Percentiles rank a stretch among this genome's conserved stretches.
Conservation (phyloP, 2,113 vertebrate species). For the Campylomormyrus tamandua region DNA sequence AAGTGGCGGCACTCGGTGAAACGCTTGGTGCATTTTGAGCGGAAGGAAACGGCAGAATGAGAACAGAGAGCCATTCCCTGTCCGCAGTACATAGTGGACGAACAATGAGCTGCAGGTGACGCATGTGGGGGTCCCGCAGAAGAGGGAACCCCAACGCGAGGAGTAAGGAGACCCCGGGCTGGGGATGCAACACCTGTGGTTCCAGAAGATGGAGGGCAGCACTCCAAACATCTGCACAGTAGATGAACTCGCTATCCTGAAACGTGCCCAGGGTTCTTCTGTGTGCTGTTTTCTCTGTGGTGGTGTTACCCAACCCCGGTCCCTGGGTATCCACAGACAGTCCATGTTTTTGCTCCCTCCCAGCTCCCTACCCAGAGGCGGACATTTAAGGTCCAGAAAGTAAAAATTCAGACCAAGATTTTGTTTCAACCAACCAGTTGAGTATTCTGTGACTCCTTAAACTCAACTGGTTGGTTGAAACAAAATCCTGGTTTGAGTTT, state of each 20-base stretch:
- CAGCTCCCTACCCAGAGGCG: neutral
- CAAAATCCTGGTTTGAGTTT: no score
- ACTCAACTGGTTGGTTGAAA: no score
- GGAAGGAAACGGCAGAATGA: neutral
- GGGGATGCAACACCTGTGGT: neutral
- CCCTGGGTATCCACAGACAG: neutral
- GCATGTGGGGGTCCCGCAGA: slow-evolving; percentile 3
- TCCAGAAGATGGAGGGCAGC: neutral
- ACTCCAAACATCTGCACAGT: neutral
- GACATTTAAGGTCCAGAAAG: no score
- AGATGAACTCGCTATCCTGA: neutral
- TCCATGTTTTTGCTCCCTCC: neutral
- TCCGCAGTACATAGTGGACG: slow-evolving; percentile 13
- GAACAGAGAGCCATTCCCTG: neutral
- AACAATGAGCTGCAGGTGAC: slow-evolving; percentile 23
- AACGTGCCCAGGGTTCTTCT: neutral
- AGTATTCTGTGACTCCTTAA: no score
- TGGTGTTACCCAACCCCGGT: neutral
- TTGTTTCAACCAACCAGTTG: no score
- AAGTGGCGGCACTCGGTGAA: neutral
- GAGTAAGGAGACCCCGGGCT: neutral
- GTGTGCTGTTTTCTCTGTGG: neutral
- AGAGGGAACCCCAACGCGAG: neutral
- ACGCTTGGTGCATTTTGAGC: neutral
- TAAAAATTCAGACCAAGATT: no score